phyloP scores from a whole-genome alignment of 2,113 vertebrate species.

The Trogon surrucura region DNA sequence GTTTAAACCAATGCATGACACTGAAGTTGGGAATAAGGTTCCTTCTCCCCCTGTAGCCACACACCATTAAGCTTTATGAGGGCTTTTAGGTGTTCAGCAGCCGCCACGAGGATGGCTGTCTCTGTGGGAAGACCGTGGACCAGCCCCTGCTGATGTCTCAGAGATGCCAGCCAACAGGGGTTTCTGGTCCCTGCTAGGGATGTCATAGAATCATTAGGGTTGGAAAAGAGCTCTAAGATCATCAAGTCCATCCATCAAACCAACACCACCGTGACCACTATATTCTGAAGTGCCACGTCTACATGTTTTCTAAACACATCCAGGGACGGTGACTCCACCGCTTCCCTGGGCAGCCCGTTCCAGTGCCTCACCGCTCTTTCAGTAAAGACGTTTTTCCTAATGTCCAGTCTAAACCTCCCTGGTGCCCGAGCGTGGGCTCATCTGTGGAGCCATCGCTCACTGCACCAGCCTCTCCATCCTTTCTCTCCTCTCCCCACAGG shows the following conservation, averaged over 20 bases:
- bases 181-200: not conserved
- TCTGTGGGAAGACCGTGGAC: not conserved
- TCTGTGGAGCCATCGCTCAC: not conserved
- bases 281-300: no score
- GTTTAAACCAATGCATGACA: not conserved
- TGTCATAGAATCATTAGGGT: not conserved
- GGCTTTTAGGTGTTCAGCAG: not conserved
- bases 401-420: not conserved
- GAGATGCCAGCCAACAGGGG: rapidly evolving
- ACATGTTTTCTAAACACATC: no score
- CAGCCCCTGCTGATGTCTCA: not conserved
- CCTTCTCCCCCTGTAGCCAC: not conserved
- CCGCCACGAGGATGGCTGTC: rapidly evolving
- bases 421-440: rapidly evolving
- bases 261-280: no score
- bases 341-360: no score
- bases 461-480: not conserved
- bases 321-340: no score
- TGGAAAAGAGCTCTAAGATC: no score
- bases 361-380: no score
- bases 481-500: conserved; percentile 23
- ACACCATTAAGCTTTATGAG: not conserved
- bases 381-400: no score
- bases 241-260: no score
- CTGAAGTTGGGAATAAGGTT: not conserved